These are phyloP conservation scores for Argya squamiceps DNA, from an alignment of 2,797 vertebrate species.

Conservation along the genomic window DNA sequence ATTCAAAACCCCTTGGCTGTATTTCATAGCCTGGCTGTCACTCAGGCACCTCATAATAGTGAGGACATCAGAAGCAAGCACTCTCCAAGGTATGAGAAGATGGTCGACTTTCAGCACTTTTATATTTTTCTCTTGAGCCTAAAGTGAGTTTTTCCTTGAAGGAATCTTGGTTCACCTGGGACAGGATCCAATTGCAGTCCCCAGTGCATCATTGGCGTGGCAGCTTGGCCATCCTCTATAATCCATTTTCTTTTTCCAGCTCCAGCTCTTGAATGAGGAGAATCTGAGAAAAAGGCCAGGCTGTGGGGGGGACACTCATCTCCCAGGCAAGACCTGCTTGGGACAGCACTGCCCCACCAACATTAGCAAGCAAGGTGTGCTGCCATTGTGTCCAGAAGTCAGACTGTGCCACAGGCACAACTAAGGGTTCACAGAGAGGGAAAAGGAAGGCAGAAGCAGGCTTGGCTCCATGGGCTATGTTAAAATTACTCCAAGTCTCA, in stretches of 20 bases:
- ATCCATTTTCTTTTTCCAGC: not conserved
- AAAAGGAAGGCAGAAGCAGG: not conserved
- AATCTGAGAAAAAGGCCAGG: not conserved
- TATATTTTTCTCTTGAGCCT: not conserved
- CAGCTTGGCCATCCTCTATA: not conserved
- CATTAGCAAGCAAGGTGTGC: fast-evolving
- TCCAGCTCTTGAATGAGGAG: not conserved
- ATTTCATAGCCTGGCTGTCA: constrained; percentile 4
- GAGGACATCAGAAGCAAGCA: not conserved
- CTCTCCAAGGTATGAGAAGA: not conserved
- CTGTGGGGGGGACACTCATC: not conserved
- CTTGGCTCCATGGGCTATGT: not conserved
- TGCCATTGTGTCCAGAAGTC: not conserved
- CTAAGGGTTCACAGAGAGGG: fast-evolving
- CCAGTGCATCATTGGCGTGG: not conserved
- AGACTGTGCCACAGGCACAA: not conserved
- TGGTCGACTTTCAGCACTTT: not conserved
- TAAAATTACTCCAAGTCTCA: not conserved
- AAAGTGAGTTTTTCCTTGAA: not conserved
- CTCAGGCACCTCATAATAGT: not conserved
- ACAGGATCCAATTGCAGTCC: not conserved
- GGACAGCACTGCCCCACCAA: fast-evolving
- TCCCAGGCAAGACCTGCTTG: not conserved
- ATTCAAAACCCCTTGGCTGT: not conserved
- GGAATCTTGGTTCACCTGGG: not conserved